Evolutionary conservation across 2,113 vertebrate genomes (phyloP).

Genomic region (Colius striatus): DNA sequence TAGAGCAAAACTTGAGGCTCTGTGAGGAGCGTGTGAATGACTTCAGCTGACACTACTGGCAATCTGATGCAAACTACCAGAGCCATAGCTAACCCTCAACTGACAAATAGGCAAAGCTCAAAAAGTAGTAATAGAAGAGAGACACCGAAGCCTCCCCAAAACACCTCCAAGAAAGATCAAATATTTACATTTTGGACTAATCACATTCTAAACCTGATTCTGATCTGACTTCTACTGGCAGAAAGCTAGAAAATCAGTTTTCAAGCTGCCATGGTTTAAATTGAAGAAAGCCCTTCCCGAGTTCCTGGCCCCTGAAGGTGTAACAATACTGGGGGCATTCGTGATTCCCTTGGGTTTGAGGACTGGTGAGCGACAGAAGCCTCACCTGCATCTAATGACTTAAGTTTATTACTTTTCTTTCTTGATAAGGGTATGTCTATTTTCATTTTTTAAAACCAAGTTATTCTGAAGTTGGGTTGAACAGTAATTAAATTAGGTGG

Average conservation of each 20-base stretch:
- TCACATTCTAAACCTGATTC: background rate
- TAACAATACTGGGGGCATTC: background rate
- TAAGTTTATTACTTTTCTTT: constrained; percentile 51
- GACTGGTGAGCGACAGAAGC: background rate
- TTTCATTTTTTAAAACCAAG: constrained; percentile 6
- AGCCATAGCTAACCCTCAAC: background rate
- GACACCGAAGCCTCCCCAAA: accelerated
- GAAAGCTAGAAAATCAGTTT: background rate
- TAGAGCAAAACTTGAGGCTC: constrained; percentile 52
- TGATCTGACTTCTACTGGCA: constrained; percentile 1
- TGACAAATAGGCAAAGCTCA: background rate
- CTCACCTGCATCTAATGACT: background rate
- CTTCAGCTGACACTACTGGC: background rate
- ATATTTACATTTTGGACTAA: background rate
- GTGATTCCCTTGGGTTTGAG: background rate
- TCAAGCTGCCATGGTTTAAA: background rate
- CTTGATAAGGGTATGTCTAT: constrained; percentile 8
- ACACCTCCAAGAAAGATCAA: background rate
- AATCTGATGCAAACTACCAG: background rate
- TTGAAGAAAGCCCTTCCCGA: background rate
- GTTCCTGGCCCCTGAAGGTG: background rate
- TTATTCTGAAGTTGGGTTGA: constrained; percentile 49
- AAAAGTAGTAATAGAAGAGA: background rate
- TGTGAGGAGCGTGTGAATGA: constrained; percentile 37
- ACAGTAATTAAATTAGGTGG: constrained; percentile 41